A percentile compares a stretch with the other conserved stretches of the same genome.
Conservation (phyloP, 2,888 invertebrate genomes). For the Drosophila dives region DNA sequence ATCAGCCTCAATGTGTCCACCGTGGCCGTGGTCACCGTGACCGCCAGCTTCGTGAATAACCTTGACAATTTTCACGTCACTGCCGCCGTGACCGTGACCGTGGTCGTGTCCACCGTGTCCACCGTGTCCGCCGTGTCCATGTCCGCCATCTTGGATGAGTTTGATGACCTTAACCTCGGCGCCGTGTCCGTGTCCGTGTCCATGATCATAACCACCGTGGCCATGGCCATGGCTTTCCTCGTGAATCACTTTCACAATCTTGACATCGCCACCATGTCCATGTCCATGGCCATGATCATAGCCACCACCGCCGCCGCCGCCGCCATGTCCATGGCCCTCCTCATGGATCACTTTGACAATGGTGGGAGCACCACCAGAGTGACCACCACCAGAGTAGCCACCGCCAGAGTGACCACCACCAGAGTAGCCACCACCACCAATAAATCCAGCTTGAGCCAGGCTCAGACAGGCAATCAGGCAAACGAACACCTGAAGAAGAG, state of each 20-base stretch:
- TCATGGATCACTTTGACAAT: conserved; percentile 53
- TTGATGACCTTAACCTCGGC: conserved; percentile 29
- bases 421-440: conserved; percentile 54
- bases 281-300: conserved; percentile 28
- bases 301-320: conserved; percentile 33
- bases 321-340: conserved; percentile 42
- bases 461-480: conserved; percentile 69
- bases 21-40: conserved; percentile 34
- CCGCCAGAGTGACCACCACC: conserved; percentile 31
- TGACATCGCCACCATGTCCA: conserved; percentile 46
- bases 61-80: conserved; percentile 55
- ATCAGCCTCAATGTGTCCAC: conserved; percentile 28
- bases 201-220: conserved; percentile 13
- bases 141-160: conserved; percentile 26
- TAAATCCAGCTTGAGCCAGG: conserved; percentile 62
- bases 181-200: conserved; percentile 26
- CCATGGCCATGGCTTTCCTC: conserved; percentile 42
- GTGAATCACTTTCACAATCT: conserved; percentile 61
- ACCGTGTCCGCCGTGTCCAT: conserved; percentile 13
- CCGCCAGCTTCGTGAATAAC: conserved; percentile 53
- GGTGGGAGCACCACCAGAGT: conserved; percentile 49
- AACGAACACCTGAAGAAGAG: conserved; percentile 55
- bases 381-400: conserved; percentile 51
- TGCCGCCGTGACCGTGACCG: conserved; percentile 2
- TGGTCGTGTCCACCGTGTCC: conserved; percentile 7